Evolutionary conservation across 2,888 invertebrate species (phyloP).

Genomic region (Bursaphelenchus okinawaensis): DNA sequence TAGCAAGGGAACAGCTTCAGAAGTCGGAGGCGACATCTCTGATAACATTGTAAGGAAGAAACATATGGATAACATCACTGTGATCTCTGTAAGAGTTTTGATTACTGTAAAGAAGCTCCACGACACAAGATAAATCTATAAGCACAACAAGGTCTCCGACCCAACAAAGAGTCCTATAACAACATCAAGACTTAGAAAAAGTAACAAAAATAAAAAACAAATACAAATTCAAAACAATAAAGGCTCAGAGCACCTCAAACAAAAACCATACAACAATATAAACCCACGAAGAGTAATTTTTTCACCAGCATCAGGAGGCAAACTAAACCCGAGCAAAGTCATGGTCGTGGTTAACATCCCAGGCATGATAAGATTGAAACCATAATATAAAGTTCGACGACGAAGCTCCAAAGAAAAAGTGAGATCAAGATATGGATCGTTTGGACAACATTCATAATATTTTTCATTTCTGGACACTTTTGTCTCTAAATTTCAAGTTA

Average conservation of each 20-base stretch:
- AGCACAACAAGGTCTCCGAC: too few relatives aligned
- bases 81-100: not conserved
- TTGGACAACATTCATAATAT: slow-evolving; percentile 41
- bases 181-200: too few relatives aligned
- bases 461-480: slow-evolving; percentile 22
- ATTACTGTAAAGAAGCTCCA: not conserved
- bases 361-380: not conserved
- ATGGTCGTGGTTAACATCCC: not conserved
- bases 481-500: too few relatives aligned
- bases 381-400: slow-evolving; percentile 66
- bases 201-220: too few relatives aligned
- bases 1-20: slow-evolving; percentile 47
- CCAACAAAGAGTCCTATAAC: too few relatives aligned
- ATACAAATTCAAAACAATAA: too few relatives aligned
- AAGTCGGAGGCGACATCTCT: slow-evolving; percentile 48
- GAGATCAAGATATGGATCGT: slow-evolving; percentile 85
- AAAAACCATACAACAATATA: too few relatives aligned
- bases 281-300: not conserved
- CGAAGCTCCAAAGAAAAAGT: slow-evolving; percentile 90
- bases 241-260: too few relatives aligned
- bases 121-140: too few relatives aligned
- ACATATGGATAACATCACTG: not conserved
- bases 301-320: not conserved
- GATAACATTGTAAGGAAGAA: slow-evolving; percentile 38
- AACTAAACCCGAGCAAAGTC: not conserved